Evolutionary conservation across 2,113 vertebrate species (phyloP).

Genomic region (Thamnophis sirtalis): DNA sequence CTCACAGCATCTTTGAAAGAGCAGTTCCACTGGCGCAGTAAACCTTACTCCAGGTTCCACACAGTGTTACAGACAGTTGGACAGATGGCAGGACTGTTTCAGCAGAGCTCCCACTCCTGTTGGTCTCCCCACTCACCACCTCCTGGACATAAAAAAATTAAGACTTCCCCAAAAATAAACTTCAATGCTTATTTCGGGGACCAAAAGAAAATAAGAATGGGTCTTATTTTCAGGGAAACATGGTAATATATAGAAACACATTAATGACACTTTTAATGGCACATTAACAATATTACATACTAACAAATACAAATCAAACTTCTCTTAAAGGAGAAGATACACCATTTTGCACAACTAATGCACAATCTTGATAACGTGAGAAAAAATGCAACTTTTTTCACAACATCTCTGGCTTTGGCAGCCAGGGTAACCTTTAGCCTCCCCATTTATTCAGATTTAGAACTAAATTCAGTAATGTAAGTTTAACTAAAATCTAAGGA

Average conservation of each 20-base stretch:
- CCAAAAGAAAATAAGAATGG: no score
- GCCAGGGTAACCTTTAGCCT: neutral
- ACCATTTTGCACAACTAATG: neutral
- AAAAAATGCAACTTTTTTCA: neutral
- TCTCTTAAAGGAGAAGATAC: neutral
- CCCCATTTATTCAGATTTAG: slow-evolving; percentile 1
- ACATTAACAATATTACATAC: neutral
- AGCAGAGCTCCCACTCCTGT: no score
- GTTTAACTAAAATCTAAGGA: slow-evolving; percentile 1
- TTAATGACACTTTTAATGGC: neutral
- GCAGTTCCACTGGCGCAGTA: no score
- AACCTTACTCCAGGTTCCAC: no score
- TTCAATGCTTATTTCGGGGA: no score
- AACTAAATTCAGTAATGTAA: slow-evolving; percentile 19
- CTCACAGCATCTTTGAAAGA: no score
- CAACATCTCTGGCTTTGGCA: neutral
- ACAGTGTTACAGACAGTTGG: no score
- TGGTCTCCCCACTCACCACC: fast-evolving
- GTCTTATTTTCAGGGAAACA: no score
- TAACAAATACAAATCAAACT: neutral
- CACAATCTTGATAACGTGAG: neutral
- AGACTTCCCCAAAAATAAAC: no score
- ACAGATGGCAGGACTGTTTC: no score
- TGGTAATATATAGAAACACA: neutral
- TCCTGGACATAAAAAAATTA: no score